Evolutionary conservation across 2,797 vertebrate genomes (phyloP), one percentile per base, ranked within the genome.

Genomic region (Heteromormyrus szaboi): DNA sequence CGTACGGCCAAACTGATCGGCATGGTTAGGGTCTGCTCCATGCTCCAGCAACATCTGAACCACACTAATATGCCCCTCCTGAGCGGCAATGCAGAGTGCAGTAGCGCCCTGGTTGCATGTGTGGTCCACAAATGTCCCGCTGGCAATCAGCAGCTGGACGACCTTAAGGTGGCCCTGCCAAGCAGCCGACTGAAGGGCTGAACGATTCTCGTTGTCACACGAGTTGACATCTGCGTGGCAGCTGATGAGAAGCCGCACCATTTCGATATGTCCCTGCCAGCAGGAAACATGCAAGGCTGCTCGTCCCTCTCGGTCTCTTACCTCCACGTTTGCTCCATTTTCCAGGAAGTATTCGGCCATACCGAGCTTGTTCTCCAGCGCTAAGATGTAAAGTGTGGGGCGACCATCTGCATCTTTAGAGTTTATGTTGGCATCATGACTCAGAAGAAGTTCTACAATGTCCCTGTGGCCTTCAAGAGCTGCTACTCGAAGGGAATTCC

Each of bases 21-120:
- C 98, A 0, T 99, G 99, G 92, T 99, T 99, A 2, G 99, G 98
- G 90, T 99, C 98, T 0, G 98, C 99, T 4, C 97, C 95, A 0
- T 99, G 97, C 93, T 99, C 98, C 25, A 99, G 92, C 89, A 99
- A 93, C 88, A 98, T 95, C 86, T 97, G 97, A 87, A 99, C 99
- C 0, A 98, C 99, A 0, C 99, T 98, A 0, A 97, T 96, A 92
- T 99, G 99, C 37, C 99, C 99, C 92, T 99, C 99, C 91, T 99
- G 99, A 87, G 99, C 99, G 0, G 99, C 98, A 48, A 99, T 99
- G 84, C 98, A 98, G n/a, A 99, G 97, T 1, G 98, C 98, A 0
- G 98, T 99, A 14, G 99, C 99, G 53, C 99, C 99, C 93, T 99
- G 99, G 91, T 99, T 99, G 90, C 99, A 99, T 0, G 98, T 98